Percentiles rank a stretch among this genome's conserved stretches.
These are phyloP conservation scores for Willisornis vidua DNA, from an alignment of 2,113 vertebrate genomes.

Conservation along the genomic window DNA sequence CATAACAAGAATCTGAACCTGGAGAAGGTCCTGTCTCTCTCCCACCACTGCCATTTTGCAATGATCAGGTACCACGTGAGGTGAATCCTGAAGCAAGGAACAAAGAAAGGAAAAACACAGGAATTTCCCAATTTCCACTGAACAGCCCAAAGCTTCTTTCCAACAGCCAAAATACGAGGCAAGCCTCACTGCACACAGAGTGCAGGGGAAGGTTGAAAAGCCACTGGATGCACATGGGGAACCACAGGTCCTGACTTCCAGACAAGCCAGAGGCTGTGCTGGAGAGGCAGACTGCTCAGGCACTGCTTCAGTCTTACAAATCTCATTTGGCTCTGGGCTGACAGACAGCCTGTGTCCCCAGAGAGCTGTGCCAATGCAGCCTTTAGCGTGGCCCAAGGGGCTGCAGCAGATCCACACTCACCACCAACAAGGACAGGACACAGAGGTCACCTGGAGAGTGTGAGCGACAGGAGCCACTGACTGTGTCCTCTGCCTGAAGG, in stretches of 20 bases:
- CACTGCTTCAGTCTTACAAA: neutral
- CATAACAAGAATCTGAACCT: neutral
- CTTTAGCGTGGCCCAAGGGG: neutral
- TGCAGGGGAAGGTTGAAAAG: neutral
- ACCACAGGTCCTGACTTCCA: neutral
- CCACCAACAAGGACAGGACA: neutral
- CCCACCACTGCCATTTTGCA: neutral
- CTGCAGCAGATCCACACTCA: neutral
- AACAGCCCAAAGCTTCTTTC: neutral
- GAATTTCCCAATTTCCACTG: neutral
- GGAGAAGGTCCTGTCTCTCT: neutral
- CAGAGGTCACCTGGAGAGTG: fast-evolving
- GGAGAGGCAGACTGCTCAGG: neutral
- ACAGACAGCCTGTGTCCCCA: neutral
- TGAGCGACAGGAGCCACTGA: neutral
- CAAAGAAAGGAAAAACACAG: neutral
- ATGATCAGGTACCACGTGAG: fast-evolving
- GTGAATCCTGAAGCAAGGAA: neutral
- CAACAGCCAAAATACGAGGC: neutral
- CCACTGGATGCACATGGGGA: neutral
- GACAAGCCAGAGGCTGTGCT: neutral
- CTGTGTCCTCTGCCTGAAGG: neutral
- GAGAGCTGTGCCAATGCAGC: fast-evolving
- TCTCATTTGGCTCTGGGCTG: neutral
- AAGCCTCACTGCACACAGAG: fast-evolving